Evolutionary conservation across 1,140 invertebrate genomes (phyloP), one percentile per base, ranked within the genome.

Genomic region (Liolophura sinensis): DNA sequence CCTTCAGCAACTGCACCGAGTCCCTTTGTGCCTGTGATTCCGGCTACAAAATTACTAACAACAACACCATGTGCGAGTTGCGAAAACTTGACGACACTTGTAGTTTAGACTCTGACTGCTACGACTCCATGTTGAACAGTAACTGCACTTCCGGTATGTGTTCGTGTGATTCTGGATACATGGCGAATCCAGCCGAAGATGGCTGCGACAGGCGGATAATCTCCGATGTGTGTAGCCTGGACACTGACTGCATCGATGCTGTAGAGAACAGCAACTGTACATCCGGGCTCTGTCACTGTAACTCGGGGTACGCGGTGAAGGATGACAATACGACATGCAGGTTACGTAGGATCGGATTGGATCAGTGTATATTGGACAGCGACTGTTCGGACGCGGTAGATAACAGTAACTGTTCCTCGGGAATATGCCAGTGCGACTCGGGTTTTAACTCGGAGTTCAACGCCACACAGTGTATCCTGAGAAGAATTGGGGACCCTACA

Each of bases 1-100:
- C 52, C 11, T 60, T 63, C 58, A 73, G 72, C 48, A 59, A 50
- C 15, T 76, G 74, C 61, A 46, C 40, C 22, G 31, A 65, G 0
- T 18, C 24, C 12, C 60, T 58, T 20, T 76, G 74, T 56, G 22
- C 51, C 7, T 76, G 74, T 60, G 24, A 55, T 9, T 63, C 66
- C 11, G 74, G 74, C 16, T 74, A 67, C 57, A 59, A 68, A 24
- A 48, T 60, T 12, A 47, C 59, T 31, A 49, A 60, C 22, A 64
- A 55, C 31, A 67, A 63, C 18, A 25, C n/a, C 11, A 64, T 63
- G 16, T 74, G 73, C 51, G 64, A 27, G 40, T 65, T 58, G 22
- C 69, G 69, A n/a, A 70, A 65, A 64, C 67, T 74, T 15, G 70
- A 68, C 11, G 73, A 72, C 57, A 54, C 27, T 4, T 74, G 70